Evolutionary conservation across 2,113 vertebrate species (phyloP).

Genomic region (Ciconia maguari): DNA sequence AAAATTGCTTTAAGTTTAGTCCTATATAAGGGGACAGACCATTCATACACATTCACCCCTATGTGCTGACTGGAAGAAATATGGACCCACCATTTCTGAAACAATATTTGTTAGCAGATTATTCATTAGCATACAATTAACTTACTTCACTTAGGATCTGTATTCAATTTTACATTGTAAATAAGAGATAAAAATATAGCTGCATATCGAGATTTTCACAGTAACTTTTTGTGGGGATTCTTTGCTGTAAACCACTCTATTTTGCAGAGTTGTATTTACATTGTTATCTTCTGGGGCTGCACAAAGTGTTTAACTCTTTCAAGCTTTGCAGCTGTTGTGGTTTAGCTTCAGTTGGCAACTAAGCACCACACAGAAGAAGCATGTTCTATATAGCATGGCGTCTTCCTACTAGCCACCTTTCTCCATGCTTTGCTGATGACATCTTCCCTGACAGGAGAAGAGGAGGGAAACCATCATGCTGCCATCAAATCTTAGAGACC

Average conservation of each 20-base stretch:
- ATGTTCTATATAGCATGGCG: neutral
- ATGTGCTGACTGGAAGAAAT: conserved; percentile 18
- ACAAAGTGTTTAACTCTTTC: neutral
- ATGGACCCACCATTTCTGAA: neutral
- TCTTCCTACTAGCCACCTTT: neutral
- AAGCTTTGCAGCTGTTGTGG: neutral
- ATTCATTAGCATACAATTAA: neutral
- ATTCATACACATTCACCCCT: conserved; percentile 21
- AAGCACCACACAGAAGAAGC: neutral
- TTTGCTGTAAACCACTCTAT: neutral
- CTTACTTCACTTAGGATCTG: neutral
- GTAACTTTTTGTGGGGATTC: neutral
- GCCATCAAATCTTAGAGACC: neutral
- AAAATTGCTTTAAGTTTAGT: conserved; percentile 61
- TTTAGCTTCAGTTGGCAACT: too few species aligned
- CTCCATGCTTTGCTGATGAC: neutral
- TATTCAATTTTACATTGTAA: neutral
- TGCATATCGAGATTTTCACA: neutral
- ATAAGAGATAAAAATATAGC: neutral
- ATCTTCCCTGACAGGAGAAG: neutral
- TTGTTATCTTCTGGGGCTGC: neutral
- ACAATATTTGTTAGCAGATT: neutral
- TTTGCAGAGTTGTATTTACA: neutral
- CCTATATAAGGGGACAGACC: conserved; percentile 19
- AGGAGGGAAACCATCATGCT: fast-evolving